A percentile compares a stretch with the other conserved stretches of the same genome.
phyloP scores from a whole-genome alignment of 1,140 invertebrate species.

The Bursaphelenchus mucronatus region DNA sequence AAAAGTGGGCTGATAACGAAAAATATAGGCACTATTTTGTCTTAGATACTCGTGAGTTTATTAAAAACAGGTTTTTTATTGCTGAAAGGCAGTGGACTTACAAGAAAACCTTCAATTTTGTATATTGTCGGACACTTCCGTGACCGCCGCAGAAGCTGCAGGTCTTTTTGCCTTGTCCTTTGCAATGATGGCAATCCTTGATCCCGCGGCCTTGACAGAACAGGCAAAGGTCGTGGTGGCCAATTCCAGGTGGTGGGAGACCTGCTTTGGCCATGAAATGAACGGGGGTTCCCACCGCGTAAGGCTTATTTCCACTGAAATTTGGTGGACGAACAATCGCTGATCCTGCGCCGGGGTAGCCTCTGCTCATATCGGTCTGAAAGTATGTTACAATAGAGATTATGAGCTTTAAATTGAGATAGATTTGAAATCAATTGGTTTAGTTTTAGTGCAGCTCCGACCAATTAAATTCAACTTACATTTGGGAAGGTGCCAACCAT shows the following conservation, averaged over 20 bases:
- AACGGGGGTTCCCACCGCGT: conserved; percentile 58
- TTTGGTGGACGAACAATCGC: conserved; percentile 52
- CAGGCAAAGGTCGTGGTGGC: conserved; percentile 58
- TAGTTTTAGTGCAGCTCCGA: not conserved
- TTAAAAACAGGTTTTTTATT: conserved; percentile 1
- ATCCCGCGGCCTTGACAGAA: conserved; percentile 58
- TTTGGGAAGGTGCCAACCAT: conserved; percentile 60
- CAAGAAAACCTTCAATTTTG: conserved; percentile 59
- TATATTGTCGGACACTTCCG: conserved; percentile 52
- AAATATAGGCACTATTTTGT: conserved; percentile 25
- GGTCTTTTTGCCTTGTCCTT: conserved; percentile 58
- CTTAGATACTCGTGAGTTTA: no score
- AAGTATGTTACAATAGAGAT: conserved; percentile 3
- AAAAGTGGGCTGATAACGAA: conserved; percentile 3
- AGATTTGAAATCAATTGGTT: no score
- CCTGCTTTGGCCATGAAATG: conserved; percentile 61
- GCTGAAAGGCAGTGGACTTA: conserved; percentile 29
- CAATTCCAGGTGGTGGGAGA: conserved; percentile 58
- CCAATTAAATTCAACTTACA: conserved; percentile 32
- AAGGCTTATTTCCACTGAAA: conserved; percentile 38
- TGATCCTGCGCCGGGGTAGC: conserved; percentile 50
- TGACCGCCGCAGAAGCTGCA: conserved; percentile 54
- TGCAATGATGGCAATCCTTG: conserved; percentile 58
- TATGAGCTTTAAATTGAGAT: not conserved
- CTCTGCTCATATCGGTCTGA: conserved; percentile 46